Conservation (phyloP, 1,140 invertebrate genomes). For the Cydia pomonella region DNA sequence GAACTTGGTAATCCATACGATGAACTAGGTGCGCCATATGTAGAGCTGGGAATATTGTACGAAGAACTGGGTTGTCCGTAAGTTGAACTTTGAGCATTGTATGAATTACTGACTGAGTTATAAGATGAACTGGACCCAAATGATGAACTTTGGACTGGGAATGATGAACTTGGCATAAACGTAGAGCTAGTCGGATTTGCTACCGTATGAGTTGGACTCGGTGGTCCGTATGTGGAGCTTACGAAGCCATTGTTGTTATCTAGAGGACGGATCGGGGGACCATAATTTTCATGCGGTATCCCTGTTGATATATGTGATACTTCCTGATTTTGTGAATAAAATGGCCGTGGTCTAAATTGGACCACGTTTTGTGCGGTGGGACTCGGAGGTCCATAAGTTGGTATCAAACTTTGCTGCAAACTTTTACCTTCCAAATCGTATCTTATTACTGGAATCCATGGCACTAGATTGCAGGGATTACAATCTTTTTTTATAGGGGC, state of each 20-base stretch:
- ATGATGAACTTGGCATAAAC: slow-evolving; percentile 1
- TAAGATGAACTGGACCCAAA: slow-evolving; percentile 44
- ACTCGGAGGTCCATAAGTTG: slow-evolving; percentile 67
- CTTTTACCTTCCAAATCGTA: slow-evolving; percentile 66
- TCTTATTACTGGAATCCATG: slow-evolving; percentile 87
- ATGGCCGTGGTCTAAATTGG: slow-evolving; percentile 51
- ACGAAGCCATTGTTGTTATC: slow-evolving; percentile 46
- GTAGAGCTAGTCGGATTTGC: slow-evolving; percentile 41
- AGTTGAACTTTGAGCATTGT: slow-evolving; percentile 47
- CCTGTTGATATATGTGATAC: slow-evolving; percentile 48
- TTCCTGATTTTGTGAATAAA: slow-evolving; percentile 49
- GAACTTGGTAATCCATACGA: slow-evolving; percentile 36
- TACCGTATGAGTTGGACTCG: slow-evolving; percentile 63
- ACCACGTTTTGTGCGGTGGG: slow-evolving; percentile 51
- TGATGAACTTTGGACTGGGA: slow-evolving; percentile 1
- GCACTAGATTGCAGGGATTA: slow-evolving; percentile 87
- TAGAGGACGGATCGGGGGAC: slow-evolving; percentile 58
- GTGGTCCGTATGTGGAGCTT: slow-evolving; percentile 67
- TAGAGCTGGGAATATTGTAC: slow-evolving; percentile 44
- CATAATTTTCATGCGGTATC: slow-evolving; percentile 57
- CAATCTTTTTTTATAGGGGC: slow-evolving; percentile 80
- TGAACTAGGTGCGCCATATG: slow-evolving; percentile 36
- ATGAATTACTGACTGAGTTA: slow-evolving; percentile 47
- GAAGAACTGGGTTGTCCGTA: slow-evolving; percentile 45
- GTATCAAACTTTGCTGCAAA: slow-evolving; percentile 49